These are phyloP conservation scores for Melospiza georgiana DNA, from an alignment of 2,113 vertebrate genomes.

Conservation along the genomic window DNA sequence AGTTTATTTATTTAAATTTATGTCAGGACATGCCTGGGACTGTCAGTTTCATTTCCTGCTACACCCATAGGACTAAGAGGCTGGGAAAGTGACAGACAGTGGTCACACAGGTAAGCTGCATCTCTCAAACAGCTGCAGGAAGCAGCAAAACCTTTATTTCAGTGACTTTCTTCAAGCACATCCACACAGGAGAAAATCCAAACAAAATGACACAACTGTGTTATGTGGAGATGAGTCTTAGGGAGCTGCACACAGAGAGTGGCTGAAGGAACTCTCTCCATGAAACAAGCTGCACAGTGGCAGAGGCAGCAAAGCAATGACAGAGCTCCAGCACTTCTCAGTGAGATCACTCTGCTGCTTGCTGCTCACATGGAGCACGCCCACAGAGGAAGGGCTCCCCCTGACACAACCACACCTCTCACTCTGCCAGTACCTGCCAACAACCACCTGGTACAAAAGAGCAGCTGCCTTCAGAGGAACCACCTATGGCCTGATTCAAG, in stretches of 20 bases:
- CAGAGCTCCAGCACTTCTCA: background rate
- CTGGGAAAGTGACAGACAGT: background rate
- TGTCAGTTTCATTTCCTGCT: background rate
- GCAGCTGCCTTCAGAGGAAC: background rate
- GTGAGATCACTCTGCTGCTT: background rate
- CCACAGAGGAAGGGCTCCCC: background rate
- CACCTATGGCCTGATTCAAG: background rate
- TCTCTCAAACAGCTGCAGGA: background rate
- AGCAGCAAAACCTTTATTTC: background rate
- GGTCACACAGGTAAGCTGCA: background rate
- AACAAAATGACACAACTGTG: background rate
- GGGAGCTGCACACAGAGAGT: background rate
- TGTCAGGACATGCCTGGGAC: rapidly evolving
- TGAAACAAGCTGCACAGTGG: background rate
- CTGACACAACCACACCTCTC: background rate
- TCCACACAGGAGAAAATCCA: background rate
- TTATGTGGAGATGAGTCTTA: background rate
- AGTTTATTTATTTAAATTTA: background rate
- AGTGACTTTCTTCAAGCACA: background rate
- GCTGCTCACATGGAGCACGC: background rate
- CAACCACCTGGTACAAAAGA: background rate
- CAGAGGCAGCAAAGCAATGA: background rate
- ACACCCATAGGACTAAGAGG: background rate
- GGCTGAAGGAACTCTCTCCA: background rate
- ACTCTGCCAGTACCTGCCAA: background rate